These are phyloP conservation scores for Pectinophora gossypiella DNA, from an alignment of 1,140 invertebrate species.

Conservation along the genomic window DNA sequence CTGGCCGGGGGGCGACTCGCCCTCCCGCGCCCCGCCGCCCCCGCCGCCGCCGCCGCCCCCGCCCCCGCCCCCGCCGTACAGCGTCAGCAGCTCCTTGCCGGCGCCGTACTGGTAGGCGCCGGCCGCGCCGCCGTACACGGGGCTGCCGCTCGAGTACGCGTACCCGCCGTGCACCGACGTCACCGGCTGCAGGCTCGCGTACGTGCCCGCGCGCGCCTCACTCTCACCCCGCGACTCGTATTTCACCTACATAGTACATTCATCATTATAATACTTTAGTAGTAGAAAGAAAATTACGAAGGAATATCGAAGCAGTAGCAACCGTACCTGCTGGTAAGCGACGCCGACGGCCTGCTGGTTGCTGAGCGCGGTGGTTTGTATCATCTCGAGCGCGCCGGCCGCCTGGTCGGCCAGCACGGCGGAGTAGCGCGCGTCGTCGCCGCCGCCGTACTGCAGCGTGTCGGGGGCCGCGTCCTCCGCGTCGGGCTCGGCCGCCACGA, in stretches of 20 bases:
- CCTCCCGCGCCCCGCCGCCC: slow-evolving; percentile 31
- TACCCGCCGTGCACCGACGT: slow-evolving; percentile 56
- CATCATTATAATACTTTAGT: neutral
- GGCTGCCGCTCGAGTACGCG: slow-evolving; percentile 47
- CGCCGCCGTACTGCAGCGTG: slow-evolving; percentile 36
- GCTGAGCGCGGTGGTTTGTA: slow-evolving; percentile 55
- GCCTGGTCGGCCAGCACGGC: slow-evolving; percentile 47
- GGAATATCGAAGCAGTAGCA: neutral
- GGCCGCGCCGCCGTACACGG: slow-evolving; percentile 45
- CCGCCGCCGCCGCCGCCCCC: slow-evolving; percentile 21
- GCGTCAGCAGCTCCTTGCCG: slow-evolving; percentile 56
- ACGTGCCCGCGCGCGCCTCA: slow-evolving; percentile 54
- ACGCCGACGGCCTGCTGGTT: slow-evolving; percentile 65
- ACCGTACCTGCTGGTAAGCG: slow-evolving; percentile 55
- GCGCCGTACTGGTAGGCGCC: slow-evolving; percentile 31
- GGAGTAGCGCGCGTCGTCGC: slow-evolving; percentile 40
- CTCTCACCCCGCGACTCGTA: slow-evolving; percentile 62
- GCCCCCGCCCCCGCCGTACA: slow-evolving; percentile 48
- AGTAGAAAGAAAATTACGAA: neutral
- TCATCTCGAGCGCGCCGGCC: slow-evolving; percentile 58
- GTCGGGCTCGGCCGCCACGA: slow-evolving; percentile 46
- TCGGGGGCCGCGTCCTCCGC: slow-evolving; percentile 43
- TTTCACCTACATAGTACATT: slow-evolving; percentile 46
- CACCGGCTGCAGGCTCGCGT: slow-evolving; percentile 69
- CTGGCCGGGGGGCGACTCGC: slow-evolving; percentile 63